Evolutionary conservation across 2,888 invertebrate genomes (phyloP).

Genomic region (Cartodere bifasciata): DNA sequence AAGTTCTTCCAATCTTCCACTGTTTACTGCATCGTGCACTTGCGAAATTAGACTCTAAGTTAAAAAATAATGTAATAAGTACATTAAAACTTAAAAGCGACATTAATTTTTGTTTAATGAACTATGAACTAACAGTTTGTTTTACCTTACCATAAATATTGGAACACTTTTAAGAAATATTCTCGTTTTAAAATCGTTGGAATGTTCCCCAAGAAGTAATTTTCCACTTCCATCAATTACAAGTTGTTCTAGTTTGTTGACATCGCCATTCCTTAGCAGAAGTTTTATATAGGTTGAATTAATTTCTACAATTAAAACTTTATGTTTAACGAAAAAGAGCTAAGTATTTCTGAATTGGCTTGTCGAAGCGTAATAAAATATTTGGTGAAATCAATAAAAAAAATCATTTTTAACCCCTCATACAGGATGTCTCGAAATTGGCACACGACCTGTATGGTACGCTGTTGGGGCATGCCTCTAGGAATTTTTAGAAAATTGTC

Average conservation of each 20-base stretch:
- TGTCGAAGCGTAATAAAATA: too few species aligned
- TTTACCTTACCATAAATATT: conserved; percentile 46
- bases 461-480: too few species aligned
- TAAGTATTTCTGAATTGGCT: too few species aligned
- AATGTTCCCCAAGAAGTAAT: conserved; percentile 50
- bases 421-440: too few species aligned
- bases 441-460: too few species aligned
- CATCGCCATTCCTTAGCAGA: conserved; percentile 46
- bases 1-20: conserved; percentile 56
- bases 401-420: too few species aligned
- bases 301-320: conserved; percentile 38
- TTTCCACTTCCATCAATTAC: conserved; percentile 57
- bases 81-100: conserved; percentile 1
- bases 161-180: conserved; percentile 55
- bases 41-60: conserved; percentile 57
- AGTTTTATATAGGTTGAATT: conserved; percentile 41
- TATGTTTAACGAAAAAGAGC: too few species aligned
- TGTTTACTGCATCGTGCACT: conserved; percentile 62
- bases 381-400: too few species aligned
- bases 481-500: too few species aligned
- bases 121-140: background rate
- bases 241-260: conserved; percentile 52
- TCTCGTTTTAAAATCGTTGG: conserved; percentile 46
- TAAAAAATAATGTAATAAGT: conserved; percentile 1
- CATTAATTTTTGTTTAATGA: background rate